These are phyloP conservation scores for Caenorhabditis sp. DNA, from an alignment of 2,888 invertebrate species.

Conservation along the genomic window DNA sequence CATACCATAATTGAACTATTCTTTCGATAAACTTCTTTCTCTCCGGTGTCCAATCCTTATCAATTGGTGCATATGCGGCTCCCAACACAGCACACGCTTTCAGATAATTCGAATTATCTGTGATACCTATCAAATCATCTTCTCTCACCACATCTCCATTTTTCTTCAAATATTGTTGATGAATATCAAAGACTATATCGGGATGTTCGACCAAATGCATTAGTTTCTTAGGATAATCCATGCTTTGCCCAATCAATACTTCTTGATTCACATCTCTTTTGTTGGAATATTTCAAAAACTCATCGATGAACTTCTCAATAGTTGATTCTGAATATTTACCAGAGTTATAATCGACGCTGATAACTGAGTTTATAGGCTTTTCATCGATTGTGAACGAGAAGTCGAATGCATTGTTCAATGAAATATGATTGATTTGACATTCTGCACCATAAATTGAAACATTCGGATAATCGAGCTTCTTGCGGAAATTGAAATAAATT, in stretches of 20 bases:
- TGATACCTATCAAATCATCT: constrained; percentile 27
- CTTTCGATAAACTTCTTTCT: constrained; percentile 11
- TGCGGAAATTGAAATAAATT: constrained; percentile 53
- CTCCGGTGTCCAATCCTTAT: constrained; percentile 46
- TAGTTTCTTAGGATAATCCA: background rate
- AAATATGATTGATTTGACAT: constrained; percentile 52
- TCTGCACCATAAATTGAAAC: constrained; percentile 43
- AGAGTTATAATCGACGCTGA: constrained; percentile 58
- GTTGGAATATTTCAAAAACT: constrained; percentile 30
- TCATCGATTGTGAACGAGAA: constrained; percentile 65
- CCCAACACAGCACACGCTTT: constrained; percentile 35
- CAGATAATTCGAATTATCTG: background rate
- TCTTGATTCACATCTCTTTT: background rate
- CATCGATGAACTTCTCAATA: constrained; percentile 39
- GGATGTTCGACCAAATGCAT: background rate
- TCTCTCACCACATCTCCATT: background rate
- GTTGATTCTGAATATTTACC: constrained; percentile 30
- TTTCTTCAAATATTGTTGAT: background rate
- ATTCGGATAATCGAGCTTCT: constrained; percentile 61
- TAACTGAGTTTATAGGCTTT: constrained; percentile 35
- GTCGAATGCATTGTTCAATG: constrained; percentile 61
- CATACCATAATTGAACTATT: background rate
- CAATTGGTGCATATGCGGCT: constrained; percentile 54
- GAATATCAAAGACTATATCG: background rate
- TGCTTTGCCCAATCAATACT: background rate